Evolutionary conservation across 1,140 invertebrate species (phyloP).

Genomic region (Drosophila pseudoobscura): DNA sequence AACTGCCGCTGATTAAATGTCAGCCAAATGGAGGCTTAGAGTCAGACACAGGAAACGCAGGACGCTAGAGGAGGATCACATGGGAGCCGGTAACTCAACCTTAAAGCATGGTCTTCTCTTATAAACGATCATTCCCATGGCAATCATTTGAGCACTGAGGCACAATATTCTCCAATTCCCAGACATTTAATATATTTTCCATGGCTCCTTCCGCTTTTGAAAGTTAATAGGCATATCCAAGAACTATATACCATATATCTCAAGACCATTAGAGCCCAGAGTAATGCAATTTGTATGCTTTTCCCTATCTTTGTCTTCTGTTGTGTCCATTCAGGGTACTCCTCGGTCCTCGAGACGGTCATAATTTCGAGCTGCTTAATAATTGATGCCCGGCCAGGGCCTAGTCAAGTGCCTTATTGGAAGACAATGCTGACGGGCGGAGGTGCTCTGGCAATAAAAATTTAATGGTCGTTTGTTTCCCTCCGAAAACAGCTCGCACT

Average conservation of each 20-base stretch:
- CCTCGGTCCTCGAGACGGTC: slow-evolving; percentile 21
- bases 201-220: too few relatives aligned
- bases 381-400: slow-evolving; percentile 59
- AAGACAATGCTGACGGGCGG: slow-evolving; percentile 13
- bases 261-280: too few relatives aligned
- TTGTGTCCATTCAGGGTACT: slow-evolving; percentile 7
- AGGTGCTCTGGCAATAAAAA: slow-evolving; percentile 62
- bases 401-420: slow-evolving; percentile 69
- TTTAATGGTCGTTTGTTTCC: slow-evolving; percentile 54
- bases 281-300: too few relatives aligned
- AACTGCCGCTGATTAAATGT: slow-evolving; percentile 50
- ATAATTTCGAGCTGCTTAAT: slow-evolving; percentile 73
- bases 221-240: too few relatives aligned
- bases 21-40: slow-evolving; percentile 42
- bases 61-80: neutral
- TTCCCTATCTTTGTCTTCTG: neutral
- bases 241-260: too few relatives aligned
- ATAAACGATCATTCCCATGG: too few relatives aligned
- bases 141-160: too few relatives aligned
- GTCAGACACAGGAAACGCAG: slow-evolving; percentile 3
- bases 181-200: too few relatives aligned
- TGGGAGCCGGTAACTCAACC: too few relatives aligned
- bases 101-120: too few relatives aligned
- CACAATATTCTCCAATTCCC: too few relatives aligned
- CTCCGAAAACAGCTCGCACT: neutral